Percentiles rank a stretch among this genome's conserved stretches.
phyloP scores from a whole-genome alignment of 2,888 invertebrate genomes.

The Isoperla grammatica region DNA sequence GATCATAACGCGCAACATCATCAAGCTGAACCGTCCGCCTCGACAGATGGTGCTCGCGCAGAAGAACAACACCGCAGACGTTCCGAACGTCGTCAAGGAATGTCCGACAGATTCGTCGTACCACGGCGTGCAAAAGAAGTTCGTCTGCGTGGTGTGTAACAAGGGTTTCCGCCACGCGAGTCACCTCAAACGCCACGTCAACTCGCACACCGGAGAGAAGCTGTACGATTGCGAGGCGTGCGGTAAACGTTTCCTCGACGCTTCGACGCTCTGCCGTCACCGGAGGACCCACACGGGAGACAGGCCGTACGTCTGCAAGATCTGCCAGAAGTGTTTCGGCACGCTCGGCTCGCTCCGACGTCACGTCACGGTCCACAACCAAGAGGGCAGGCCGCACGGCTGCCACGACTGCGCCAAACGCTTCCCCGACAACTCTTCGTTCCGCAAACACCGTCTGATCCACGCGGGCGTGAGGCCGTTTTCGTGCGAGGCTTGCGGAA shows the following conservation, averaged over 20 bases:
- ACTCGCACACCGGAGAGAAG: slow-evolving; percentile 34
- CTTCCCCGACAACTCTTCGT: slow-evolving; percentile 43
- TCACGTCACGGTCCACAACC: slow-evolving; percentile 44
- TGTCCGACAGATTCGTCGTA: too few species aligned
- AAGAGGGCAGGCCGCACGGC: slow-evolving; percentile 42
- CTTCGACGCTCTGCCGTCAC: background rate
- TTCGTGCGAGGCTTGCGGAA: slow-evolving; percentile 50
- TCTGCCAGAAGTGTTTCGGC: slow-evolving; percentile 45
- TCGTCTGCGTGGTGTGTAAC: slow-evolving; percentile 27
- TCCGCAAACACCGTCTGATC: slow-evolving; percentile 44
- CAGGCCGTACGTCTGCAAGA: slow-evolving; percentile 41
- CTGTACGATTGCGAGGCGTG: background rate
- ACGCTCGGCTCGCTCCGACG: slow-evolving; percentile 43
- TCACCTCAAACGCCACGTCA: slow-evolving; percentile 33
- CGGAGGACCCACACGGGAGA: slow-evolving; percentile 33
- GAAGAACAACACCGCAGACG: background rate
- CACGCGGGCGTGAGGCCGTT: slow-evolving; percentile 42
- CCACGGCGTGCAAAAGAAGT: too few species aligned
- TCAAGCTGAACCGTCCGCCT: background rate
- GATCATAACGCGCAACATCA: slow-evolving; percentile 1
- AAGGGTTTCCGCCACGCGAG: slow-evolving; percentile 32
- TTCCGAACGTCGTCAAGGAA: too few species aligned
- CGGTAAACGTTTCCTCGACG: background rate
- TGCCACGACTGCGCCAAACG: slow-evolving; percentile 45
- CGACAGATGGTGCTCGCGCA: background rate